Evolutionary conservation across 92 coral and sea anemone species (phyloP).

Genomic region (Montipora capitata): DNA sequence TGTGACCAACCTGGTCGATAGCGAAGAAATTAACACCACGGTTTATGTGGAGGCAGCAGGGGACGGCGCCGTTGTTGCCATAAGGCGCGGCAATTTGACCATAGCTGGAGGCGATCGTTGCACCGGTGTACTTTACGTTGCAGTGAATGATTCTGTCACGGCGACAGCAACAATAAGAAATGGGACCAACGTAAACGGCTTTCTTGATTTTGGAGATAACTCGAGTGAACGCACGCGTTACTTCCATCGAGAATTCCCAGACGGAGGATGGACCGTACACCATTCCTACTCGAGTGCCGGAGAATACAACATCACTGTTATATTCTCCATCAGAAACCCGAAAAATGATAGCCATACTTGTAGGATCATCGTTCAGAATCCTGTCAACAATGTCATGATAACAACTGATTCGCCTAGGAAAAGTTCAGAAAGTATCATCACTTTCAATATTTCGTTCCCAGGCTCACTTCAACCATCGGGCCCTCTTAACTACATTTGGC

Average conservation of each 20-base stretch:
- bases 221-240: too few species aligned
- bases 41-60: too few species aligned
- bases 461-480: slow-evolving; percentile 32
- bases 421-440: slow-evolving; percentile 38
- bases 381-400: slow-evolving; percentile 40
- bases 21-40: too few species aligned
- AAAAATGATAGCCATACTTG: slow-evolving; percentile 28
- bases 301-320: slow-evolving; percentile 66
- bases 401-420: slow-evolving; percentile 78
- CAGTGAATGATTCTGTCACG: too few species aligned
- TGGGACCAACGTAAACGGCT: too few species aligned
- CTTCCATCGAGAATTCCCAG: too few species aligned
- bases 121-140: slow-evolving; percentile 45
- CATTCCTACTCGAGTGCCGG: too few species aligned
- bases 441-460: slow-evolving; percentile 25
- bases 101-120: slow-evolving; percentile 29
- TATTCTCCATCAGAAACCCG: slow-evolving; percentile 38
- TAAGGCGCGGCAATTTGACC: slow-evolving; percentile 5
- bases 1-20: too few species aligned
- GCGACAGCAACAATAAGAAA: too few species aligned
- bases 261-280: too few species aligned
- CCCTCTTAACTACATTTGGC: slow-evolving; percentile 36
- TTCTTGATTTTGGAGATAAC: too few species aligned
- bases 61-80: background rate
- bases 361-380: slow-evolving; percentile 62